Percentiles rank a stretch among this genome's conserved stretches.
phyloP scores from a whole-genome alignment of 2,797 vertebrate genomes.

The Chaetophractus vellerosus region DNA sequence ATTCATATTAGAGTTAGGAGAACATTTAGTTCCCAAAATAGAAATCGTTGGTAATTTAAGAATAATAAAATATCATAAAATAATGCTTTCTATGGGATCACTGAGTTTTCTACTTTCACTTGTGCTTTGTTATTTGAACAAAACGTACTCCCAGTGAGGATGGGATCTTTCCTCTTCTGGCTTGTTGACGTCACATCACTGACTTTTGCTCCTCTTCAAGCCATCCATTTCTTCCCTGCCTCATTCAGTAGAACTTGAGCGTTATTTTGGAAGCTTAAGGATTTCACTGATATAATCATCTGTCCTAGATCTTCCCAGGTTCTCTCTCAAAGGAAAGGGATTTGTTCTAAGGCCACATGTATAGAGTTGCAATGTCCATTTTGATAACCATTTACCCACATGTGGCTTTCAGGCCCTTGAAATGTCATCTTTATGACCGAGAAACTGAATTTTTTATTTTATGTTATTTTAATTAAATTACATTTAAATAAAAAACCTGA shows the following conservation, averaged over 20 bases:
- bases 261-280: not conserved
- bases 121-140: constrained; percentile 9
- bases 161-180: not conserved
- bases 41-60: constrained; percentile 1
- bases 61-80: not conserved
- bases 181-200: not conserved
- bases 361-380: not conserved
- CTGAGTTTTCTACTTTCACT: not conserved
- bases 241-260: not conserved
- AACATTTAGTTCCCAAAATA: constrained; percentile 34
- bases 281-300: not conserved
- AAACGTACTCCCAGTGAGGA: not conserved
- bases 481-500: not conserved
- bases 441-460: too few species aligned
- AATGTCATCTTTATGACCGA: not conserved
- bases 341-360: not conserved
- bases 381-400: not conserved
- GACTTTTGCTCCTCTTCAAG: not conserved
- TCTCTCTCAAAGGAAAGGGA: not conserved
- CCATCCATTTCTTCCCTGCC: not conserved
- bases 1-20: not conserved
- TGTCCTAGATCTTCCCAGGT: not conserved
- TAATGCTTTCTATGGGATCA: not conserved
- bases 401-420: not conserved
- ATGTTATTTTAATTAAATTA: not conserved